A percentile compares a stretch with the other conserved stretches of the same genome.
Evolutionary conservation across 2,797 vertebrate species (phyloP).

Genomic region (Scarus forsteni): DNA sequence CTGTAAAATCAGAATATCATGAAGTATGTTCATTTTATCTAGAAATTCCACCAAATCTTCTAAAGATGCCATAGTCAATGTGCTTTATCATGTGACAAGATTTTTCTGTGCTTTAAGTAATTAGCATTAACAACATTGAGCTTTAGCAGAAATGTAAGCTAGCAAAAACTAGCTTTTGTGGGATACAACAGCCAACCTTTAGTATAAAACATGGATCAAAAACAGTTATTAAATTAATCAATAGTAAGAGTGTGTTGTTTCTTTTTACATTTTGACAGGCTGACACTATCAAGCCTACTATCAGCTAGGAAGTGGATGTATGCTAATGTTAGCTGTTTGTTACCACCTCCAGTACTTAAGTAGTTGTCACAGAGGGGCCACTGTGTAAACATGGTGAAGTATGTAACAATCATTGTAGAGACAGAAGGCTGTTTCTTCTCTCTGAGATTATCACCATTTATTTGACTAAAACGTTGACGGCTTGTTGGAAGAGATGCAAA

Average conservation of each 20-base stretch:
- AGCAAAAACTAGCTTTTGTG: too few species aligned
- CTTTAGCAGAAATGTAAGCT: too few species aligned
- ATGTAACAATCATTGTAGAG: slow-evolving; percentile 41
- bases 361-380: neutral
- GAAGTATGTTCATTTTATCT: too few species aligned
- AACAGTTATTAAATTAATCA: neutral
- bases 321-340: neutral
- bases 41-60: too few species aligned
- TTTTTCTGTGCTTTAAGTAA: too few species aligned
- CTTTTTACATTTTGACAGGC: neutral
- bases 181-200: too few species aligned
- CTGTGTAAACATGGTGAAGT: neutral
- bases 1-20: too few species aligned
- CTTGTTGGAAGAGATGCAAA: slow-evolving; percentile 16
- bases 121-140: too few species aligned
- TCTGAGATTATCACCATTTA: slow-evolving; percentile 36
- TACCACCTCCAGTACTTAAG: neutral
- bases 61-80: too few species aligned
- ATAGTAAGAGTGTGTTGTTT: neutral
- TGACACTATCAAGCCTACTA: neutral
- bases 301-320: neutral
- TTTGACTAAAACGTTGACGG: slow-evolving; percentile 36
- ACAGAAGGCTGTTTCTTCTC: slow-evolving; percentile 37
- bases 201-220: too few species aligned
- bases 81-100: too few species aligned